Evolutionary conservation across 2,888 invertebrate genomes (phyloP), one percentile per base, ranked within the genome.

Genomic region (Caenorhabditis parvicauda): DNA sequence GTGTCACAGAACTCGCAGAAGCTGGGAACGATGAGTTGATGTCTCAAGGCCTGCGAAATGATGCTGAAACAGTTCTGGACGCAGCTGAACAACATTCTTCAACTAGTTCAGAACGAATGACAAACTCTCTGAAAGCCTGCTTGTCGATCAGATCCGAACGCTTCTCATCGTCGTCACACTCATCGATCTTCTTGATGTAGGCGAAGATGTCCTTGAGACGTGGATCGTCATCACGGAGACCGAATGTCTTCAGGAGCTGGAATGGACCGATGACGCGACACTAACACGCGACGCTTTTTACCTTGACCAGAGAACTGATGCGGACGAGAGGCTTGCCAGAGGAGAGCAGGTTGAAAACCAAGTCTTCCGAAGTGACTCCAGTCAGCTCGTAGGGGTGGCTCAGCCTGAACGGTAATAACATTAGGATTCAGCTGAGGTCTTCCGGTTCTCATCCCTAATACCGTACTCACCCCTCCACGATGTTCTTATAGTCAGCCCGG

Each of bases 1-100:
- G n/a, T n/a, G n/a, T n/a, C n/a, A 29, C 89, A 89, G 82, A 96
- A 95, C 56, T 89, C 89, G 54, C 87, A 86, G 82, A 92, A 93
- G 82, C 93, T 93, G 5, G 95, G 95, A 75, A 96, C 91, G 61
- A 95, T 89, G 81, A 95, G 92, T 82, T 94, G 91, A 43, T 74
- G 78, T 17, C 76, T 70, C 17, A 79, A 64, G 6, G 79, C 75
- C 19, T 72, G 70, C 1, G 71, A 67, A 22, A 78, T 68, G n/a
- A 79, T 64, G 12, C 67, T 57, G 39, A 78, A 71, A 37, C 67
- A 68, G 12, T 75, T 76, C 43, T 63, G 65, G 37, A 78, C 68
- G 50, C 76, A 74, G 27, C 77, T 78, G 24, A 50, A 66, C 12
- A 7, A 37, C 32, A 48, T 17, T 37, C 17, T 21, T 37, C 17